Evolutionary conservation across 2,888 invertebrate genomes (phyloP), one percentile per base, ranked within the genome.

Genomic region (Lissocephala sabroskyi): DNA sequence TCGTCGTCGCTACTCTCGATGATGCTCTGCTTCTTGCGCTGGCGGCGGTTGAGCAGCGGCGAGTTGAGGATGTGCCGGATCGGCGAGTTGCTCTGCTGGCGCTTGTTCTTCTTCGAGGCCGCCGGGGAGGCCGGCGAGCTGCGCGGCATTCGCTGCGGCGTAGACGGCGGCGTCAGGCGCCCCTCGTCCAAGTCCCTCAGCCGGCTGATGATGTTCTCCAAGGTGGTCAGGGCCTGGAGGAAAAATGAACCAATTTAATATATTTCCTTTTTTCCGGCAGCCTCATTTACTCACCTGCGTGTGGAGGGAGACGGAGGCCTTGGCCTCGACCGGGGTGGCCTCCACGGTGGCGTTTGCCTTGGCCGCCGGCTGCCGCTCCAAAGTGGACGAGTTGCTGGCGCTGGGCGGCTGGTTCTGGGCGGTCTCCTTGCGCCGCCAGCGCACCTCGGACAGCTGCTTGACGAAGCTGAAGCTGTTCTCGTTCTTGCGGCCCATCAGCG

Each of bases 1-100:
- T 94, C 94, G 73, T 95, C 94, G 80, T 94, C 94, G 0, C 94
- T 94, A 78, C 94, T 94, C 80, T 93, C 93, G 30, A 83, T 81
- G 13, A 89, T 89, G 48, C 90, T 89, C 67, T 91, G 91, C 81
- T 91, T 92, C 81, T 92, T 92, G 50, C 92, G 87, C 65, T 90
- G 88, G 52, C 89, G 87, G 54, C 95, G 88, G 68, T 91, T 91
- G 44, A 96, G 85, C 42, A 96, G 86, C 2, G 96, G 96, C 0
- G 94, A 94, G 83, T 95, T 95, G 41, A 96, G 87, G 47, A 95
- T 87, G 80, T 93, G 91, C 63, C 91, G 86, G 64, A 94, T 93
- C 2, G 94, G 93, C 19, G 94, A 94, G 6, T 92, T 90, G 37
- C 92, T 92, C 65, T 92, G 91, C 64, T 92, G 91, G 43, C 93